These are phyloP conservation scores for Muscidifurax raptorellus DNA, from an alignment of 1,140 invertebrate species.

Conservation along the genomic window DNA sequence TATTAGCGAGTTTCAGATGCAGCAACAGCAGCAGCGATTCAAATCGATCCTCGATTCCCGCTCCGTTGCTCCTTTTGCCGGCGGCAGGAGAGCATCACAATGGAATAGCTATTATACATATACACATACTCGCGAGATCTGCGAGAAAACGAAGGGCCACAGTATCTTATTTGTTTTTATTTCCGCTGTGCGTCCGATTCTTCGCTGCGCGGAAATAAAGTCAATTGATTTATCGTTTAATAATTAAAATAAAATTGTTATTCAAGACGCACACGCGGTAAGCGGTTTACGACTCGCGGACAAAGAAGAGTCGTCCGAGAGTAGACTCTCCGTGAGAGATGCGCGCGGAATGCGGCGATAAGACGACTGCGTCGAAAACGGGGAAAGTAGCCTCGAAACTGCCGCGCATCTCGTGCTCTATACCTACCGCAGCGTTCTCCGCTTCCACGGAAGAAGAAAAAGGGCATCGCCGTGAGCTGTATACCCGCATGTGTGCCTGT, in stretches of 20 bases:
- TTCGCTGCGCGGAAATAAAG: not conserved
- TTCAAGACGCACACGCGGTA: too few relatives aligned
- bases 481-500: not conserved
- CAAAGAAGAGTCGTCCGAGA: not conserved
- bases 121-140: not conserved
- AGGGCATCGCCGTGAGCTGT: not conserved
- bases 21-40: not conserved
- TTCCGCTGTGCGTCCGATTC: not conserved
- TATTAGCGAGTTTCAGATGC: slow-evolving; percentile 15
- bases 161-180: not conserved
- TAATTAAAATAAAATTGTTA: not conserved
- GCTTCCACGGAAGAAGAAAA: not conserved
- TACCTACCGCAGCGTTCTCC: slow-evolving; percentile 32
- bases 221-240: not conserved
- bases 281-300: too few relatives aligned
- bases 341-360: slow-evolving; percentile 3
- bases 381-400: slow-evolving; percentile 32
- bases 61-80: slow-evolving; percentile 11
- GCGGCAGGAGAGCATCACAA: not conserved
- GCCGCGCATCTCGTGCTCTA: not conserved
- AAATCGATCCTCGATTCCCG: slow-evolving; percentile 4
- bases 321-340: not conserved
- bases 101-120: not conserved
- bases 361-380: not conserved
- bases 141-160: not conserved